Percentiles rank a stretch among this genome's conserved stretches.
phyloP scores from a whole-genome alignment of 2,888 invertebrate genomes.

The Exocentrus adspersus region DNA sequence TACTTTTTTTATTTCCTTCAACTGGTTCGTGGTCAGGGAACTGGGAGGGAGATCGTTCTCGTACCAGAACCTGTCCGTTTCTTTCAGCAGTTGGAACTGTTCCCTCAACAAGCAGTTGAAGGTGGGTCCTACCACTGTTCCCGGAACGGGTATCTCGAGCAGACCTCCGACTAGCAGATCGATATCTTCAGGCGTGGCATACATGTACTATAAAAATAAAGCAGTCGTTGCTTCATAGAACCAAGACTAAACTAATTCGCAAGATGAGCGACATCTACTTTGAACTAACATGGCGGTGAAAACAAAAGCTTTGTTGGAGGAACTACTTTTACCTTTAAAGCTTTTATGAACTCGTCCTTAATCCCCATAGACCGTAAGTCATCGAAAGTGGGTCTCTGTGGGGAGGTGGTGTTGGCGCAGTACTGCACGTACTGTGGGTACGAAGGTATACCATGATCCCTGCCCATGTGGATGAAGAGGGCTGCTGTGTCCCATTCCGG shows the following conservation, averaged over 20 bases:
- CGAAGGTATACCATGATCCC: slow-evolving; percentile 85
- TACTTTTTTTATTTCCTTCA: slow-evolving; percentile 83
- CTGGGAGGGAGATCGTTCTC: slow-evolving; percentile 94
- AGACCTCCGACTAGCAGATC: slow-evolving; percentile 87
- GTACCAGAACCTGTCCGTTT: slow-evolving; percentile 94
- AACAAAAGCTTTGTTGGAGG: too few species aligned
- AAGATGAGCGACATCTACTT: too few species aligned
- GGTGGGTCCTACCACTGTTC: slow-evolving; percentile 87
- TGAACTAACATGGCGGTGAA: too few species aligned
- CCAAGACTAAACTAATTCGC: too few species aligned
- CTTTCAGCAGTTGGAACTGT: slow-evolving; percentile 84
- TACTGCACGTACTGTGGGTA: slow-evolving; percentile 76
- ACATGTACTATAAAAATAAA: slow-evolving; percentile 67
- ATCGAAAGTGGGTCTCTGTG: slow-evolving; percentile 55
- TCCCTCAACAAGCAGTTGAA: slow-evolving; percentile 85
- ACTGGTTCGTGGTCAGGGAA: slow-evolving; percentile 78
- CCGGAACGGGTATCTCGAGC: slow-evolving; percentile 80
- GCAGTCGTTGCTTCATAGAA: too few species aligned
- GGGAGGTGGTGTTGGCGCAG: slow-evolving; percentile 66
- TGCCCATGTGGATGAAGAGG: slow-evolving; percentile 70
- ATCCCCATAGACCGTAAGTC: slow-evolving; percentile 70
- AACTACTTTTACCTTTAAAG: slow-evolving; percentile 61
- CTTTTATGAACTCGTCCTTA: slow-evolving; percentile 69
- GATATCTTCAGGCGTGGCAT: slow-evolving; percentile 78
- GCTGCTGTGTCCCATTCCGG: slow-evolving; percentile 64